Evolutionary conservation across 2,888 invertebrate genomes (phyloP), one percentile per base, ranked within the genome.

Genomic region (Brachylomia viminalis): DNA sequence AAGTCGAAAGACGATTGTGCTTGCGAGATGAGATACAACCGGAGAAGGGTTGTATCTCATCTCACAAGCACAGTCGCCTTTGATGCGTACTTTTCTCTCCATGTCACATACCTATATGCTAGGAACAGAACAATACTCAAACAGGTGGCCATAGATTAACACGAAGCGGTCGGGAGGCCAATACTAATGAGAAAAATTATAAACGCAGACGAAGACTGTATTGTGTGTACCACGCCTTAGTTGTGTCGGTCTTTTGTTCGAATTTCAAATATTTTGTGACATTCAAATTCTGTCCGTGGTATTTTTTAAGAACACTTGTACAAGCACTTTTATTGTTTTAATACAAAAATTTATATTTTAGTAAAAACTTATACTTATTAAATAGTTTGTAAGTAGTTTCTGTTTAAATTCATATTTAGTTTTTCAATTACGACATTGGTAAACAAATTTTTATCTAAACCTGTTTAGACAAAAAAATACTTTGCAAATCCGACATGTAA

Each of bases 151-250:
- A 80, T 69, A 86, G 83, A 80, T 86, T 86, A 86, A 82, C 75
- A 82, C 74, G 83, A 80, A 77, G 74, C 61, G 72, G 65, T 81
- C 73, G 72, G 70, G 83, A 79, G 78, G 71, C 83, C 82, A 86
- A 87, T 87, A 90, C 87, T 87, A 89, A 90, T 88, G 89, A 88
- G 86, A 75, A 75, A 73, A 79, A 86, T 83, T 86, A 84, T 84
- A 84, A 85, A 82, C 66, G 78, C 86, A 79, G 72, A 77, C 67
- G 75, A 79, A 84, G 77, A 20, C 20, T 76, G 73, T 75, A 80
- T 82, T 86, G 76, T 82, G 64, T 82, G 67, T 62, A 66, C 62
- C 67, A 67, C 61, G 72, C 72, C 80, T 83, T 79, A 76, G 49
- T 75, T 72, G 72, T 78, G 71, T 38, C 70, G 66, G 45, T 38